A percentile compares a stretch with the other conserved stretches of the same genome.
These are phyloP conservation scores for Eustalomyia histrio DNA, from an alignment of 2,888 invertebrate genomes.

Conservation along the genomic window DNA sequence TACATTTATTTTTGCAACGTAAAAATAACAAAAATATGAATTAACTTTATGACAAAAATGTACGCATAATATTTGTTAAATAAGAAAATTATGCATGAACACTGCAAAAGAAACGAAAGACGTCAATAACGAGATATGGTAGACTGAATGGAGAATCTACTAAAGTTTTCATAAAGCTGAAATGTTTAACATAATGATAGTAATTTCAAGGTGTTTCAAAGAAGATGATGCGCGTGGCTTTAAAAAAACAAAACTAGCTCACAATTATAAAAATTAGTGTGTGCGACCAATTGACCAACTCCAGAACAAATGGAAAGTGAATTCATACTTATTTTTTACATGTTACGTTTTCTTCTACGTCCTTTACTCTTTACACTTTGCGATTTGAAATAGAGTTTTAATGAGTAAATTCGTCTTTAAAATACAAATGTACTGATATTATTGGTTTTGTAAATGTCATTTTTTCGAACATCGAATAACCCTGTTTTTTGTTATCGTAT, in stretches of 20 bases:
- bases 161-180: not conserved
- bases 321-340: constrained; percentile 11
- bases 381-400: not conserved
- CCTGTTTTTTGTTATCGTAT: too few relatives aligned
- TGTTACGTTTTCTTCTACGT: not conserved
- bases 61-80: constrained; percentile 51
- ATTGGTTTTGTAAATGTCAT: too few relatives aligned
- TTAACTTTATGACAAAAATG: constrained; percentile 50
- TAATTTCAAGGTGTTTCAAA: constrained; percentile 35
- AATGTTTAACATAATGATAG: constrained; percentile 3
- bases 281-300: constrained; percentile 74
- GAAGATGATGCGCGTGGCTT: constrained; percentile 44
- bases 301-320: constrained; percentile 62
- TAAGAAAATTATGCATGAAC: constrained; percentile 62
- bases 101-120: constrained; percentile 33
- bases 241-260: constrained; percentile 49
- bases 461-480: too few relatives aligned
- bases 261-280: constrained; percentile 71
- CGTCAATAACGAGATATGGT: constrained; percentile 8
- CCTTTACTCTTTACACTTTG: not conserved
- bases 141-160: constrained; percentile 9
- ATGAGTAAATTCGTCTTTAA: not conserved
- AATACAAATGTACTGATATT: too few relatives aligned
- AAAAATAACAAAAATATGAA: constrained; percentile 53
- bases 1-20: not conserved